Evolutionary conservation across 64 coral and sea anemone genomes (phyloP).

Genomic region (Stylophora pistillata): DNA sequence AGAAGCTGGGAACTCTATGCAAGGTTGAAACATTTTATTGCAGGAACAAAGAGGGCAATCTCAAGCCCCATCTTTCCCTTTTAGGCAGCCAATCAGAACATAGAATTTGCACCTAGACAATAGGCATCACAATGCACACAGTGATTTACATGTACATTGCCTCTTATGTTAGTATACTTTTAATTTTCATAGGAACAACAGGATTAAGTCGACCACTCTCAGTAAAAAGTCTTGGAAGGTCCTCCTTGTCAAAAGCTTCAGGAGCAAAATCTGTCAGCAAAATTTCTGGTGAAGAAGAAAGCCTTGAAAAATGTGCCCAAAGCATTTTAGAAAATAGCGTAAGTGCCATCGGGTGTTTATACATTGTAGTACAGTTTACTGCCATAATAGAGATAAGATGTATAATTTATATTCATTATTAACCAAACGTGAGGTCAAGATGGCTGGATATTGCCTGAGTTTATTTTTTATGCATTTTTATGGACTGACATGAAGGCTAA

Average conservation of each 20-base stretch:
- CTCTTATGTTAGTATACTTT: background rate
- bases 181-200: conserved; percentile 44
- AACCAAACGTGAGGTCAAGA: too few species aligned
- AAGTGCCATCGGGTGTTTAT: conserved; percentile 21
- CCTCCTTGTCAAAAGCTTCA: conserved; percentile 41
- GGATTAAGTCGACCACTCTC: conserved; percentile 60
- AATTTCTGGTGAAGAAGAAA: conserved; percentile 71
- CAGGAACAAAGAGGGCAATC: too few species aligned
- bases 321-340: conserved; percentile 91
- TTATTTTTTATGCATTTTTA: too few species aligned
- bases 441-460: too few species aligned
- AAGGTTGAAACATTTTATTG: too few species aligned
- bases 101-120: too few species aligned
- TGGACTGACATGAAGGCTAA: too few species aligned
- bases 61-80: too few species aligned
- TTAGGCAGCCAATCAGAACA: too few species aligned
- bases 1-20: too few species aligned
- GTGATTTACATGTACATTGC: background rate
- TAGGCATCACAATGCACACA: background rate
- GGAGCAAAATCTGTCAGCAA: conserved; percentile 70
- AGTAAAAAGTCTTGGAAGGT: conserved; percentile 58
- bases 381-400: too few species aligned
- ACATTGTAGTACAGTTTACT: background rate
- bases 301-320: conserved; percentile 72
- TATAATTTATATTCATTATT: too few species aligned